Percentiles rank a stretch among this genome's conserved stretches.
Evolutionary conservation across 2,797 vertebrate genomes (phyloP).

Genomic region (Morus bassanus): DNA sequence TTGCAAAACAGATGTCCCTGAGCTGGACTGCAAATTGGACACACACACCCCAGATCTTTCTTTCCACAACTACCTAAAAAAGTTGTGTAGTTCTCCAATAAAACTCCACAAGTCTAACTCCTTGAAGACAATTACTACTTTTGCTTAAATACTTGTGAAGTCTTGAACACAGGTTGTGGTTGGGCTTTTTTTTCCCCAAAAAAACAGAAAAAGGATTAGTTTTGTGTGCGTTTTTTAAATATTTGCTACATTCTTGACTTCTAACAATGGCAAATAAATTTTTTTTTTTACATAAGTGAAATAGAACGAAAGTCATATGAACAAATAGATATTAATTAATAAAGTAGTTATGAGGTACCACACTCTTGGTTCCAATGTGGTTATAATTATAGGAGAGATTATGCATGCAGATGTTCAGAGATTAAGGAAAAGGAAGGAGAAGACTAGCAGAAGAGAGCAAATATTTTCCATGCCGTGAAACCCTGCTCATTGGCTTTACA

Average conservation of each 20-base stretch:
- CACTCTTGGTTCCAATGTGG: background rate
- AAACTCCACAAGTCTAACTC: background rate
- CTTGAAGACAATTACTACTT: background rate
- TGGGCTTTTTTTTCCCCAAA: background rate
- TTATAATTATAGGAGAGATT: background rate
- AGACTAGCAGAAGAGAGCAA: background rate
- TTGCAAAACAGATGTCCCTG: background rate
- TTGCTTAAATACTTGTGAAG: background rate
- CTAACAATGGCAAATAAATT: background rate
- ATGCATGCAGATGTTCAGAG: background rate
- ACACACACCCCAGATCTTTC: background rate
- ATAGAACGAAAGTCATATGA: background rate
- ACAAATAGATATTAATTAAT: background rate
- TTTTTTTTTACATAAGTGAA: background rate
- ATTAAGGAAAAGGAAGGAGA: background rate
- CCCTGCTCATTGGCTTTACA: background rate
- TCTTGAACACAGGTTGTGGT: background rate
- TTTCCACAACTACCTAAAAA: background rate
- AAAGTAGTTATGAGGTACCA: background rate
- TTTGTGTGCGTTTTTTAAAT: background rate
- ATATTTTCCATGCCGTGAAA: background rate
- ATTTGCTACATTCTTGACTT: background rate
- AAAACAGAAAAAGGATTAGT: background rate
- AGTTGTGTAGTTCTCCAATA: background rate
- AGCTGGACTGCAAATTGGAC: background rate